Conservation (phyloP, 2,888 invertebrate species). For the Trissolcus japonicus region DNA sequence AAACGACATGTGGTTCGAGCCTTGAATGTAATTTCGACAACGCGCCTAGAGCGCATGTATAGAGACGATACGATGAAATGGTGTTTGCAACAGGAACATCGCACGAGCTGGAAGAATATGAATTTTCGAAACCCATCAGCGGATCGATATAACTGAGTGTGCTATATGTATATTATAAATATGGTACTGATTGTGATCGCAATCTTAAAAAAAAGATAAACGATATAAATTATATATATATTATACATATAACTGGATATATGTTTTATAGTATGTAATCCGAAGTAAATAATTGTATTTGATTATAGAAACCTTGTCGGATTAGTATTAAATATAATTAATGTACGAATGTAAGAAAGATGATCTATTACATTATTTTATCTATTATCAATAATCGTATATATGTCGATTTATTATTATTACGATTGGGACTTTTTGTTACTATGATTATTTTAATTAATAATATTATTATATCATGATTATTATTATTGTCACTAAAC, state of each 20-base stretch:
- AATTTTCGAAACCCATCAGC: conserved; percentile 29
- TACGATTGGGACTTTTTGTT: conserved; percentile 63
- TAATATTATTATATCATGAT: conserved; percentile 54
- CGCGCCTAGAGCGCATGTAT: conserved; percentile 40
- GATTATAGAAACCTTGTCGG: conserved; percentile 65
- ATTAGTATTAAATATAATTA: conserved; percentile 66
- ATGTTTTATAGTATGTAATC: conserved; percentile 54
- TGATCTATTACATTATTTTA: conserved; percentile 75
- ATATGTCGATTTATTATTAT: conserved; percentile 62
- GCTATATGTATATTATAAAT: conserved; percentile 54
- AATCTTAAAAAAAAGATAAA: conserved; percentile 45
- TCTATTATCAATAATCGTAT: conserved; percentile 70
- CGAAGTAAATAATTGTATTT: conserved; percentile 61
- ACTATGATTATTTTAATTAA: conserved; percentile 65
- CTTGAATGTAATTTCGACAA: conserved; percentile 60
- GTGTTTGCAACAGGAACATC: conserved; percentile 9
- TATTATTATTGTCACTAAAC: conserved; percentile 68
- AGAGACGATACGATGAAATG: conserved; percentile 20
- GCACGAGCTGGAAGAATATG: conserved; percentile 29
- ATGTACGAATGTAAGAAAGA: conserved; percentile 71
- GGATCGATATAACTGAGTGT: conserved; percentile 43
- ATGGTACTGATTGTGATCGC: conserved; percentile 55
- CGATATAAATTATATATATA: conserved; percentile 42
- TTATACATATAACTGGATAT: conserved; percentile 52
- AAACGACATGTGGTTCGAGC: conserved; percentile 32